Percentiles rank a stretch among this genome's conserved stretches.
phyloP scores from a whole-genome alignment of 2,888 invertebrate species.

The Actias luna region DNA sequence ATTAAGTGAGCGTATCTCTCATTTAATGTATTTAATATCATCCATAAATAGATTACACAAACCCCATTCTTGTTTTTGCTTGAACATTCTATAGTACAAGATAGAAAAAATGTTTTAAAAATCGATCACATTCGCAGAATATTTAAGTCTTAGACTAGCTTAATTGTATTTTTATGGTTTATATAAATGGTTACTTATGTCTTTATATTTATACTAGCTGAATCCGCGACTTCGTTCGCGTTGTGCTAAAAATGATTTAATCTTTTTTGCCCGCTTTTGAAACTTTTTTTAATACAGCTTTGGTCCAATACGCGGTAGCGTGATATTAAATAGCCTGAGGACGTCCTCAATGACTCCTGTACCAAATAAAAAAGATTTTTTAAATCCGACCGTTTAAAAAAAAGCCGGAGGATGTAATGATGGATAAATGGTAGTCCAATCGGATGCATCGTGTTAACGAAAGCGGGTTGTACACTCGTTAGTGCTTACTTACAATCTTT shows the following conservation, averaged over 20 bases:
- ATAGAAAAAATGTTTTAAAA: background rate
- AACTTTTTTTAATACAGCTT: too few species aligned
- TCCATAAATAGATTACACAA: background rate
- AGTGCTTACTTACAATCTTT: background rate
- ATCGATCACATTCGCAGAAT: background rate
- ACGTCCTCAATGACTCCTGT: too few species aligned
- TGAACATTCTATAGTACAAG: background rate
- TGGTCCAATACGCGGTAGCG: too few species aligned
- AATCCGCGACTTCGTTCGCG: too few species aligned
- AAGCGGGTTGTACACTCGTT: background rate
- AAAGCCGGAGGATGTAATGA: background rate
- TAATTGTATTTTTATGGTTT: background rate
- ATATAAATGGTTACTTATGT: background rate
- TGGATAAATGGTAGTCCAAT: background rate
- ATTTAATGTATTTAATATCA: background rate
- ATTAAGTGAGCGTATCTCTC: background rate
- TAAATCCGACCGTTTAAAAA: too few species aligned
- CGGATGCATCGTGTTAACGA: background rate
- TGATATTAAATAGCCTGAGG: too few species aligned
- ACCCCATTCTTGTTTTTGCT: background rate
- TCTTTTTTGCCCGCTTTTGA: too few species aligned
- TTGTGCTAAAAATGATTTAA: too few species aligned
- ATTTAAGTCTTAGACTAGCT: background rate
- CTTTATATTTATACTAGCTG: too few species aligned
- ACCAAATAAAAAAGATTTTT: too few species aligned